Percentiles rank a stretch among this genome's conserved stretches.
phyloP scores from a whole-genome alignment of 1,140 invertebrate genomes.

The Pseudomyrmex sp. region DNA sequence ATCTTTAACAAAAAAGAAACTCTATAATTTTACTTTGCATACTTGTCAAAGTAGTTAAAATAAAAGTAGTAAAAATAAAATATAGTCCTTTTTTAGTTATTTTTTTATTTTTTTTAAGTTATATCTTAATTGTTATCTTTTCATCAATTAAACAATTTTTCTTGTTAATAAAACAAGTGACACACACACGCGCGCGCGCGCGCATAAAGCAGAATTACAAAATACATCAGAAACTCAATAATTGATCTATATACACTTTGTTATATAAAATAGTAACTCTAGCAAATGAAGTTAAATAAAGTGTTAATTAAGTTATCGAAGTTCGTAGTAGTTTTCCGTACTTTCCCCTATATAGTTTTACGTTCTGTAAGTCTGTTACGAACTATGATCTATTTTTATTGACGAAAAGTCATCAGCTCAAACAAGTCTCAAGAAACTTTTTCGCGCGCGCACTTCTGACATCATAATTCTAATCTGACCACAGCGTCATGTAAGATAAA shows the following conservation, averaged over 20 bases:
- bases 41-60: too few species aligned
- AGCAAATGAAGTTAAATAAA: too few species aligned
- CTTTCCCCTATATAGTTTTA: slow-evolving; percentile 15
- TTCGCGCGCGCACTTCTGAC: neutral
- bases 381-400: slow-evolving; percentile 56
- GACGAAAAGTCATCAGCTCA: slow-evolving; percentile 32
- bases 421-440: slow-evolving; percentile 28
- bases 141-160: neutral
- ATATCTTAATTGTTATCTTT: neutral
- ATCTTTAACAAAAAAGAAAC: too few species aligned
- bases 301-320: neutral
- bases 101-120: too few species aligned
- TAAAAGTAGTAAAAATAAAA: too few species aligned
- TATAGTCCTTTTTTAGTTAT: too few species aligned
- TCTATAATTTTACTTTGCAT: too few species aligned
- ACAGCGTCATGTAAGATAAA: neutral
- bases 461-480: slow-evolving; percentile 10
- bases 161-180: neutral
- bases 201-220: neutral
- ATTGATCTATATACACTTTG: neutral
- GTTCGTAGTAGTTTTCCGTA: slow-evolving; percentile 18
- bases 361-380: slow-evolving; percentile 47
- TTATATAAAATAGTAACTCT: slow-evolving; percentile 9
- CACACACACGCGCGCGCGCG: too few species aligned
- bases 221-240: neutral